Evolutionary conservation across 2,888 invertebrate species (phyloP).

Genomic region (Pyrrhosoma nymphula): DNA sequence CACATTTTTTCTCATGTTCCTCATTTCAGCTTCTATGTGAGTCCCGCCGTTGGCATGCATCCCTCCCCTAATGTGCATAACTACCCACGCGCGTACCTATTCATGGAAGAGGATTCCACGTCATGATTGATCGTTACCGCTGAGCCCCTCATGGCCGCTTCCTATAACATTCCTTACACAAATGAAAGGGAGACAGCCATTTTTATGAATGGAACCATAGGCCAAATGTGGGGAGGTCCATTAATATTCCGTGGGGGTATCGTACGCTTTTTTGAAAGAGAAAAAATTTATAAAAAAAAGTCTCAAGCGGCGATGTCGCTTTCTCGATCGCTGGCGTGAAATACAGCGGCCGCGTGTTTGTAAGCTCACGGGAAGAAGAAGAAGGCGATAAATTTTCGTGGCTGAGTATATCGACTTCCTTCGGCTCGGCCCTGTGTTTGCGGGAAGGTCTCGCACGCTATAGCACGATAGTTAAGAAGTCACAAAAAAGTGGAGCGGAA

Average conservation of each 20-base stretch:
- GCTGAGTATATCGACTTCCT: not conserved
- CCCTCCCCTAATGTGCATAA: too few species aligned
- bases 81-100: too few species aligned
- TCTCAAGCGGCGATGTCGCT: not conserved
- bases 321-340: not conserved
- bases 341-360: not conserved
- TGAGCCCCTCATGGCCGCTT: not conserved
- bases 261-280: not conserved
- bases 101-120: too few species aligned
- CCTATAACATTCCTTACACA: not conserved
- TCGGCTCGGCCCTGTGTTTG: not conserved
- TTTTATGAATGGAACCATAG: not conserved
- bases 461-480: not conserved
- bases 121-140: too few species aligned
- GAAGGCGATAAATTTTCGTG: not conserved
- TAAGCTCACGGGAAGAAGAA: not conserved
- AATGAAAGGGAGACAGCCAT: not conserved
- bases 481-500: slow-evolving; percentile 3
- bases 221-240: not conserved
- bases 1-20: too few species aligned
- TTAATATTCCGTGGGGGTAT: not conserved
- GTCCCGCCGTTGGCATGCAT: too few species aligned
- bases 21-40: too few species aligned
- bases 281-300: not conserved
- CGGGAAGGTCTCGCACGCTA: not conserved